A percentile compares a stretch with the other conserved stretches of the same genome.
phyloP scores from a whole-genome alignment of 2,113 vertebrate species.

The Zosterops borbonicus region DNA sequence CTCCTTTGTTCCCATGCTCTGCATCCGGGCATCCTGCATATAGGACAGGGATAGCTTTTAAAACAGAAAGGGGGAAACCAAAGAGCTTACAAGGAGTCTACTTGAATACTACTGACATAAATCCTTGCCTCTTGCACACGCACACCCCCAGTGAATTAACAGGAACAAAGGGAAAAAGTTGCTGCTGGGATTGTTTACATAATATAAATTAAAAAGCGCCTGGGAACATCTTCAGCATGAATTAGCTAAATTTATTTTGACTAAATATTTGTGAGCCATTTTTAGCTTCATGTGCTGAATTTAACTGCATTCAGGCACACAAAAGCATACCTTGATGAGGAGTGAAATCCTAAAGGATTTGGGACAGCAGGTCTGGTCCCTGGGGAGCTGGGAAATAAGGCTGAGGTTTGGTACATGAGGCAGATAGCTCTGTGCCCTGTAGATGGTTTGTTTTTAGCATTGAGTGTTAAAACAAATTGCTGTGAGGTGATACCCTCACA shows the following conservation, averaged over 20 bases:
- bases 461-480: conserved; percentile 12
- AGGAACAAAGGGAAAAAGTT: conserved; percentile 68
- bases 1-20: not conserved
- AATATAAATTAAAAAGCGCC: not conserved
- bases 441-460: not conserved
- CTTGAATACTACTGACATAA: not conserved
- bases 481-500: not conserved
- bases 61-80: not conserved
- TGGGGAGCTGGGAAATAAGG: not conserved
- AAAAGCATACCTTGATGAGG: not conserved
- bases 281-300: not conserved
- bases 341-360: not conserved
- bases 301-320: rapidly evolving
- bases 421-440: not conserved
- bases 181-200: conserved; percentile 14
- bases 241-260: conserved; percentile 1
- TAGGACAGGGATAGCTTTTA: not conserved
- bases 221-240: conserved; percentile 20
- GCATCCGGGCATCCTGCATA: not conserved
- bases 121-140: rapidly evolving
- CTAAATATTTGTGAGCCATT: not conserved
- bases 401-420: not conserved
- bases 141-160: conserved; percentile 25
- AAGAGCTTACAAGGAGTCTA: not conserved
- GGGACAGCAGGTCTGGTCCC: not conserved